Conservation (phyloP, 1,140 invertebrate species). For the Pseudobourletiella spinata region DNA sequence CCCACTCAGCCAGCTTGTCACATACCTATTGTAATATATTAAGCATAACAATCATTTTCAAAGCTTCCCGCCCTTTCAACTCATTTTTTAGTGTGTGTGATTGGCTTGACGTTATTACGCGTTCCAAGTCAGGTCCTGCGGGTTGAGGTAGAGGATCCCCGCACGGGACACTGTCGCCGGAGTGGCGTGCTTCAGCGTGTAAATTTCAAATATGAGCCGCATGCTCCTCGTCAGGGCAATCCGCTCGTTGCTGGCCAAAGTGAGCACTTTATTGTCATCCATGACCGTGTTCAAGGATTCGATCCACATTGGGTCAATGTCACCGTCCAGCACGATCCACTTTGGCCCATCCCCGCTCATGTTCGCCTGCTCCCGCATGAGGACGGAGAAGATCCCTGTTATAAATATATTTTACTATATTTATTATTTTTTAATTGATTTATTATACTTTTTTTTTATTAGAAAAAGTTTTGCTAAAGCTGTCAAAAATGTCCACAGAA, state of each 20-base stretch:
- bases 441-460: not conserved
- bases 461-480: not conserved
- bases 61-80: not conserved
- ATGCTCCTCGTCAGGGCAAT: constrained; percentile 88
- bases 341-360: constrained; percentile 76
- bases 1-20: constrained; percentile 91
- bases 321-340: constrained; percentile 93
- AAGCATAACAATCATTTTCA: not conserved
- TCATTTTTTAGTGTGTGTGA: not conserved
- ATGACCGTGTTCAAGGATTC: constrained; percentile 54
- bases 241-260: constrained; percentile 89
- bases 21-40: constrained; percentile 49
- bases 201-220: constrained; percentile 93
- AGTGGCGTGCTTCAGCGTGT: constrained; percentile 87
- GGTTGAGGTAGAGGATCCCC: constrained; percentile 85
- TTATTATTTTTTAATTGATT: not conserved
- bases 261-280: constrained; percentile 89
- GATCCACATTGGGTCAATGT: constrained; percentile 69
- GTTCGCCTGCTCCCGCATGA: constrained; percentile 95
- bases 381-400: constrained; percentile 76
- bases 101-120: constrained; percentile 54
- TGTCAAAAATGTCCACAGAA: no score
- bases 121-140: constrained; percentile 93
- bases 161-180: constrained; percentile 93
- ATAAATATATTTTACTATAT: not conserved